Percentiles rank a stretch among this genome's conserved stretches.
phyloP scores from a whole-genome alignment of 2,797 vertebrate species.

The Hydrophis major region DNA sequence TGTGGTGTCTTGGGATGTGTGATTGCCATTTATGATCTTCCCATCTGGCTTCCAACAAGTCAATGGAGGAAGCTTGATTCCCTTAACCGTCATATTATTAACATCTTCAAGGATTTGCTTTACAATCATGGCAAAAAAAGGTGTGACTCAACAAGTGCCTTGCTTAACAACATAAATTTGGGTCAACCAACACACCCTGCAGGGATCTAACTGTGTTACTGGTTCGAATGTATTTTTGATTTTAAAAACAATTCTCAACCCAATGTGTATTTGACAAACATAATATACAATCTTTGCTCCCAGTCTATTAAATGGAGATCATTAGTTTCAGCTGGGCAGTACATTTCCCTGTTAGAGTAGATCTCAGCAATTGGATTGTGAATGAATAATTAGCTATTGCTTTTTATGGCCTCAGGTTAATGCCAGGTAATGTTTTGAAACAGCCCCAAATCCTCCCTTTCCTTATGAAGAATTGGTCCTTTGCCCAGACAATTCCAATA shows the following conservation, averaged over 20 bases:
- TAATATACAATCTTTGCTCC: slow-evolving; percentile 1
- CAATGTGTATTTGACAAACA: slow-evolving; percentile 20
- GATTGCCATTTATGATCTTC: neutral
- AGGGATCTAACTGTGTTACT: neutral
- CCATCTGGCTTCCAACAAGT: neutral
- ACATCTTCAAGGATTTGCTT: neutral
- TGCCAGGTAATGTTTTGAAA: slow-evolving; percentile 27
- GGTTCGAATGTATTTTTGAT: slow-evolving; percentile 1
- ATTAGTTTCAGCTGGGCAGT: slow-evolving; percentile 26
- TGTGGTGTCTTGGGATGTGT: neutral
- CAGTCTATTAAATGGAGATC: slow-evolving; percentile 5
- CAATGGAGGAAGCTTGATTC: neutral
- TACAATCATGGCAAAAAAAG: neutral
- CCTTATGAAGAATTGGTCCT: slow-evolving; percentile 12
- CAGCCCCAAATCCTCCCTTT: neutral
- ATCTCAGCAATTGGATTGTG: slow-evolving; percentile 14
- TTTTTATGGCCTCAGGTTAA: slow-evolving; percentile 16
- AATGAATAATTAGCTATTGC: slow-evolving; percentile 16
- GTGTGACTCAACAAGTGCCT: neutral
- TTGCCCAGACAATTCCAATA: slow-evolving; percentile 31
- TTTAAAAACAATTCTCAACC: neutral
- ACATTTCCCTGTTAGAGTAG: slow-evolving; percentile 25
- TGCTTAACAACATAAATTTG: neutral
- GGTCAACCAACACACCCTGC: neutral
- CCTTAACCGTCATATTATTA: neutral